Evolutionary conservation across 2,888 invertebrate species (phyloP), one percentile per base, ranked within the genome.

Genomic region (Lycophotia porphyrea): DNA sequence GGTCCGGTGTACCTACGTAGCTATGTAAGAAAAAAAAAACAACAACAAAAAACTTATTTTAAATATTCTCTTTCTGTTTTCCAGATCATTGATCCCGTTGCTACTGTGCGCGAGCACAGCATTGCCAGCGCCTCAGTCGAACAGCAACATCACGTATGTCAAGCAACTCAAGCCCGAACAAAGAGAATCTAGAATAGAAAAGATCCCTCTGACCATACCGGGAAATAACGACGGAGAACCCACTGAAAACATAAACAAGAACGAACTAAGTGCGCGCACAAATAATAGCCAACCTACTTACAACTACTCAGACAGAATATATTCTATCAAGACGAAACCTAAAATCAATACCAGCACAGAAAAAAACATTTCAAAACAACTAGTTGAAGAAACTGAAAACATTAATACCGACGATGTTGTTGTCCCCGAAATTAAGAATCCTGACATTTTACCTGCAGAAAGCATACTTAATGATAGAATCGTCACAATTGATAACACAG

Each of bases 71-170:
- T n/a, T 58, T 66, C 31, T 94, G 8, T 73, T 36, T 76, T 93
- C 11, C 94, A 95, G 95, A 82, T 71, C 87, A 72, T 52, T 93
- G 7, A 71, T 93, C 31, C 77, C 90, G 21, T 63, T 93, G 49
- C 65, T 93, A 69, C 80, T 94, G 52, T 93, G 87, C 88, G 73
- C 88, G 60, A 81, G 85, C 66, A 75, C 87, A 1, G 91, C 89
- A 8, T 78, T 86, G 11, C 74, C 92, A 5, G 95, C 95, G 8
- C 95, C 95, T 0, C 94, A 94, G 55, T 82, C 82, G 64, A 91
- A 91, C 76, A 93, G 91, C 67, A 92, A 92, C 66, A 93, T 94
- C 75, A 94, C 94, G 1, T 93, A 93, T 80, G 92, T 94, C 27
- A 93, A 93, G 71, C 91, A 92, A 63, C 92, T 93, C 0, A 73